Base-by-base conservation (phyloP, 2,113 vertebrate species). In the Coregonus clupeaformis region DNA sequence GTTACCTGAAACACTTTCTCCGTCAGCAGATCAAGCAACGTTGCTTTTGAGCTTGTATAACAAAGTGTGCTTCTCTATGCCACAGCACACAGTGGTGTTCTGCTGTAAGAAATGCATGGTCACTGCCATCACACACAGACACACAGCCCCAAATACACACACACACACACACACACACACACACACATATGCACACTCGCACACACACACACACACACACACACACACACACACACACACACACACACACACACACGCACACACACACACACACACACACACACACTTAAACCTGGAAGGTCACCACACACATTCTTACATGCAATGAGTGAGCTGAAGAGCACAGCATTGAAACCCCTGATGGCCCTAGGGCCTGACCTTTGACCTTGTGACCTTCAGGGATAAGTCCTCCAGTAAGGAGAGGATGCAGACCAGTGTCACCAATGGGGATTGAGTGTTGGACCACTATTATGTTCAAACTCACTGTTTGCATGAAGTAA, bases 401-500 rank as follows among this genome's bases (percentile, higher is more conserved):
- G 79, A 77, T 80, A 2, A 45, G 5, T n/a, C 69, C 70, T 85
- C 78, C 74, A 67, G 22, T 68, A 57, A 71, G 64, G 73, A 74
- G 74, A 72, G 47, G 20, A 76, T 76, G 68, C 75, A 77, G 69
- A 86, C 59, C 74, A 77, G 75, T 75, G 45, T 71, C 74, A 86
- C 83, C 80, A 63, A 84, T 84, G 86, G 89, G 91, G 6, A 42
- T 42, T 42, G 36, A 87, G 87, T 85, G 82, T 86, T 80, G 80
- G 73, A 82, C 36, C 86, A 81, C 69, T 80, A 42, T 42, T 83
- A 79, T 74, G 75, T 88, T 86, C 81, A 89, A 87, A 86, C 87
- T 90, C 86, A 85, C 87, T 84, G 88, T 88, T 90, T 89, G 92
- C 92, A 94, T 93, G 93, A 88, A 84, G 87, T 85, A 80, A 80